Conservation (phyloP, 1,140 invertebrate genomes). For the Caenorhabditis tropicalis region DNA sequence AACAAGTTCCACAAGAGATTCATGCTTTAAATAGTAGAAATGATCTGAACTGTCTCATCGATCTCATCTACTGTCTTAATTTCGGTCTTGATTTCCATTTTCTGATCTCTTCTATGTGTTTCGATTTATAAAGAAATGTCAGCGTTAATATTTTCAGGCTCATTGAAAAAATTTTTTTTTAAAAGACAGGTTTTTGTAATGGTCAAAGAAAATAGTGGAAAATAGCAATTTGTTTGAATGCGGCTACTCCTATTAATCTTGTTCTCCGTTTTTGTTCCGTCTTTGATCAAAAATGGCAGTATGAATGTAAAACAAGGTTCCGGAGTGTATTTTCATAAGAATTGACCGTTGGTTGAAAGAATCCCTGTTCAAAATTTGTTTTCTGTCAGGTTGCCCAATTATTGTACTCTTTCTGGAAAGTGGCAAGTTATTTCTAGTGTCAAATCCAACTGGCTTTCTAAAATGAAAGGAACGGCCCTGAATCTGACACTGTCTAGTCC, state of each 20-base stretch:
- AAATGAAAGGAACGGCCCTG: background rate
- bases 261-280: too few species aligned
- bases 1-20: constrained; percentile 50
- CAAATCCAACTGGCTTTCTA: background rate
- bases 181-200: too few species aligned
- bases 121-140: background rate
- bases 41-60: background rate
- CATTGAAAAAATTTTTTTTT: background rate
- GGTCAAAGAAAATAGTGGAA: too few species aligned
- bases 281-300: too few species aligned
- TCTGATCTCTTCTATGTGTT: constrained; percentile 12
- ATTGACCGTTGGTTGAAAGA: too few species aligned
- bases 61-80: background rate
- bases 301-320: too few species aligned
- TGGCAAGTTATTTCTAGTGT: background rate
- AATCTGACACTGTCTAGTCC: background rate
- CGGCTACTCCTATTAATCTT: too few species aligned
- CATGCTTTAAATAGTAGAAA: background rate
- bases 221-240: too few species aligned
- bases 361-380: too few species aligned
- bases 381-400: too few species aligned
- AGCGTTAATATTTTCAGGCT: background rate
- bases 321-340: too few species aligned
- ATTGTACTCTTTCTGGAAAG: background rate
- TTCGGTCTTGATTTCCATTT: background rate